phyloP scores from a whole-genome alignment of 1,140 invertebrate species.

The Eriocheir sinensis region DNA sequence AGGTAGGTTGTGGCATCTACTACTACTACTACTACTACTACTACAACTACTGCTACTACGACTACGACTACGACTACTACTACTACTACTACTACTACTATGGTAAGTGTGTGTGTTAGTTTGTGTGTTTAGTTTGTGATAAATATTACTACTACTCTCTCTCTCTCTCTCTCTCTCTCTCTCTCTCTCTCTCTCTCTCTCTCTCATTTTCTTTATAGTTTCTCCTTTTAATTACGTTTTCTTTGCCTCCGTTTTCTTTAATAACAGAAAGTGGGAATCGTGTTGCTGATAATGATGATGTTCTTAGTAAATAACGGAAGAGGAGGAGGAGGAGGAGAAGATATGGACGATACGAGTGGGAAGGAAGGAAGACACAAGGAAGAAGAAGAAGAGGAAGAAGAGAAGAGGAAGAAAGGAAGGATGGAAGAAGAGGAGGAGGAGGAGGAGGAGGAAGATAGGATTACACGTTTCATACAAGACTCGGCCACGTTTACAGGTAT shows the following conservation, averaged over 20 bases:
- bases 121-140: too few relatives aligned
- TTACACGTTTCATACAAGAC: too few relatives aligned
- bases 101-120: too few relatives aligned
- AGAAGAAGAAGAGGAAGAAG: background rate
- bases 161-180: slow-evolving; percentile 24
- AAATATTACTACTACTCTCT: background rate
- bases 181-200: background rate
- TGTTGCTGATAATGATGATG: background rate
- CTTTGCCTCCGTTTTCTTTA: background rate
- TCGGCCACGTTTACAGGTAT: too few relatives aligned
- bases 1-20: too few relatives aligned
- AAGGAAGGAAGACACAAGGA: background rate
- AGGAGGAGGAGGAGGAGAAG: too few relatives aligned
- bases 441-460: too few relatives aligned
- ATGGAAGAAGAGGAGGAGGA: too few relatives aligned
- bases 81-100: background rate
- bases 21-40: too few relatives aligned
- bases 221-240: background rate
- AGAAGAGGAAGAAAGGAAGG: background rate
- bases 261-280: background rate
- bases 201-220: background rate
- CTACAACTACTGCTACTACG: background rate
- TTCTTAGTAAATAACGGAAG: background rate
- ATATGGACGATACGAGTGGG: background rate
- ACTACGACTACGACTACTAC: too few relatives aligned